phyloP scores from a whole-genome alignment of 92 coral and sea anemone species.

The Pocillopora grandis region DNA sequence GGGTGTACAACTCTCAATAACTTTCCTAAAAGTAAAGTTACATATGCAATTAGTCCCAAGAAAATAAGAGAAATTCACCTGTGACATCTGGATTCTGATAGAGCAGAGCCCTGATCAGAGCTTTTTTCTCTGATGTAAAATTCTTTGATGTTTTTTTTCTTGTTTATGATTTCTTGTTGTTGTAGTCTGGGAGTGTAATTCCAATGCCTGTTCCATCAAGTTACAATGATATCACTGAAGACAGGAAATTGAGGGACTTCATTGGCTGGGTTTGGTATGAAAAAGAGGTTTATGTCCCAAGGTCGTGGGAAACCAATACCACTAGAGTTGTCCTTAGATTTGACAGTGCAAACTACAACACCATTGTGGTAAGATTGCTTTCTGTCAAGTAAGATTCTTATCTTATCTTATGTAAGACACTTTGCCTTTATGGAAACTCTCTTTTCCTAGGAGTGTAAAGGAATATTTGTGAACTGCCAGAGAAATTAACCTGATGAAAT shows the following conservation, averaged over 20 bases:
- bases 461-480: too few relatives aligned
- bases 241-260: constrained; percentile 77
- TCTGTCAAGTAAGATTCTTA: too few relatives aligned
- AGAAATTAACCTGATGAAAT: too few relatives aligned
- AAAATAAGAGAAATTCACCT: too few relatives aligned
- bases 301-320: constrained; percentile 67
- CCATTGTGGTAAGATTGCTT: constrained; percentile 81
- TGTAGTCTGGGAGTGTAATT: constrained; percentile 82
- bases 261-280: constrained; percentile 99
- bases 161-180: background rate
- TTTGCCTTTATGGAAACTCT: too few relatives aligned
- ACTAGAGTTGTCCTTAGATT: constrained; percentile 89
- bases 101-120: background rate
- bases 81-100: background rate
- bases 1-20: too few relatives aligned
- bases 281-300: constrained; percentile 76
- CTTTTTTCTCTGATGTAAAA: background rate
- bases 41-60: too few relatives aligned
- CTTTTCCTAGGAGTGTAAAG: too few relatives aligned
- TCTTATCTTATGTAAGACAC: too few relatives aligned
- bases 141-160: background rate
- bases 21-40: too few relatives aligned
- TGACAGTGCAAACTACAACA: constrained; percentile 95
- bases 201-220: constrained; percentile 99
- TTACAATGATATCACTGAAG: constrained; percentile 91